Base-by-base conservation (phyloP, 2,113 vertebrate genomes). In the Forbesichthys papilliferus region DNA sequence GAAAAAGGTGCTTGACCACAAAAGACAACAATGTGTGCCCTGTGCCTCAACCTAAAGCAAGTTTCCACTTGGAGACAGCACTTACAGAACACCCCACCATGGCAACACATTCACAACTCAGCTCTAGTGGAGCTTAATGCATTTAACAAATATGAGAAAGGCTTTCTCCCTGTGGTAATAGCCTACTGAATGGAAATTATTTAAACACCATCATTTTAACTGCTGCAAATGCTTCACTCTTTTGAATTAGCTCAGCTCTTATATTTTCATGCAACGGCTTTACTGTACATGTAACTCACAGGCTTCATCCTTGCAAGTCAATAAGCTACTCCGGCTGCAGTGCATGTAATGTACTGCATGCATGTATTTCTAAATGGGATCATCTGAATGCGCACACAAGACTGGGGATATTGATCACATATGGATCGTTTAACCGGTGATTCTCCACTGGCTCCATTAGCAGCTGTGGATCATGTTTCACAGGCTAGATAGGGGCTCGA, bases 401-500 rank as follows among this genome's bases (percentile, higher is more conserved):
- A 91, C 87, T 91, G 72, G 83, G 61, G 75, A 73, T 93, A 94
- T 94, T 91, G 93, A 93, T 92, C 87, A 90, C 68, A 13, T 86
- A 93, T 93, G 82, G 93, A 93, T 93, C 90, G 90, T 90, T 78
- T 88, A 90, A 91, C 86, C 78, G 84, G 86, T 77, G 88, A 82
- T 90, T 83, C 86, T 88, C 78, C 84, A 69, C 78, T 49, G 73
- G 84, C 78, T 90, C 92, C 93, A 94, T 94, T 94, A 94, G 90
- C 83, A 71, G 78, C 76, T 80, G 70, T 42, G 84, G 87, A 89
- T 92, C 87, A 74, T 76, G 88, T 94, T 93, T 91, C 92, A 88
- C 68, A 78, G 84, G 81, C 84, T 87, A 91, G 91, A 93, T 90
- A 88, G 88, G 78, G 90, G 89, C 81, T 87, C 81, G 66, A 60